These are phyloP conservation scores for Tenualosa thibaudeaui DNA, from an alignment of 2,797 vertebrate genomes.

Conservation along the genomic window DNA sequence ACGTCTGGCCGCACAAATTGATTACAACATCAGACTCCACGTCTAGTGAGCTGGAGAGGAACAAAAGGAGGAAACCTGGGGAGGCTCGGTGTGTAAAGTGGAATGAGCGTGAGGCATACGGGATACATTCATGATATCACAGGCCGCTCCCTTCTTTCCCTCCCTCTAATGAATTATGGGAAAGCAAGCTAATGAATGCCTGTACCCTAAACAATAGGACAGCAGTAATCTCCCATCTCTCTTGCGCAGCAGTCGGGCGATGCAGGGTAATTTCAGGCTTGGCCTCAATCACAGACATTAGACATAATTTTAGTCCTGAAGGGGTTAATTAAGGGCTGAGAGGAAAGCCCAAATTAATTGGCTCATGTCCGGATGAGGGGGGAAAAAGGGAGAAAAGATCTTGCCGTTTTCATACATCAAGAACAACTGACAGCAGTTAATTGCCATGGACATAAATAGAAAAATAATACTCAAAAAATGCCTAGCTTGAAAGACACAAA, in stretches of 20 bases:
- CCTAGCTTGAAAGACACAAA: slow-evolving; percentile 37
- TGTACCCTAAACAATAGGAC: slow-evolving; percentile 59
- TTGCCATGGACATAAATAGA: slow-evolving; percentile 56
- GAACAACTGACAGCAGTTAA: slow-evolving; percentile 62
- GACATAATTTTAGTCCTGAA: slow-evolving; percentile 72
- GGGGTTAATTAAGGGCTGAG: slow-evolving; percentile 75
- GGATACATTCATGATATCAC: slow-evolving; percentile 53
- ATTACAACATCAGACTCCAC: slow-evolving; percentile 72
- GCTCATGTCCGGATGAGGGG: slow-evolving; percentile 66
- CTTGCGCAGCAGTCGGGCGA: slow-evolving; percentile 55
- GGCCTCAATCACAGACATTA: slow-evolving; percentile 73
- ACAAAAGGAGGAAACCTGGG: slow-evolving; percentile 51
- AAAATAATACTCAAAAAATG: slow-evolving; percentile 45
- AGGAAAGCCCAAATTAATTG: slow-evolving; percentile 73
- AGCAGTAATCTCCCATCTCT: slow-evolving; percentile 62
- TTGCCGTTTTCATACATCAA: slow-evolving; percentile 58
- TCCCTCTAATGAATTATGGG: slow-evolving; percentile 61
- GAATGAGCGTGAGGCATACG: slow-evolving; percentile 50
- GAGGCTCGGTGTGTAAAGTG: slow-evolving; percentile 47
- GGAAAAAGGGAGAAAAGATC: slow-evolving; percentile 41
- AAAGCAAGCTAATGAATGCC: slow-evolving; percentile 55
- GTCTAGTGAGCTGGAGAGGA: slow-evolving; percentile 57
- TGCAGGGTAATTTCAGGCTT: slow-evolving; percentile 73
- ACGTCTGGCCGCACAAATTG: slow-evolving; percentile 75
- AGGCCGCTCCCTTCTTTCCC: slow-evolving; percentile 49